phyloP scores from a whole-genome alignment of 2,113 vertebrate genomes.

The Dasyurus viverrinus region DNA sequence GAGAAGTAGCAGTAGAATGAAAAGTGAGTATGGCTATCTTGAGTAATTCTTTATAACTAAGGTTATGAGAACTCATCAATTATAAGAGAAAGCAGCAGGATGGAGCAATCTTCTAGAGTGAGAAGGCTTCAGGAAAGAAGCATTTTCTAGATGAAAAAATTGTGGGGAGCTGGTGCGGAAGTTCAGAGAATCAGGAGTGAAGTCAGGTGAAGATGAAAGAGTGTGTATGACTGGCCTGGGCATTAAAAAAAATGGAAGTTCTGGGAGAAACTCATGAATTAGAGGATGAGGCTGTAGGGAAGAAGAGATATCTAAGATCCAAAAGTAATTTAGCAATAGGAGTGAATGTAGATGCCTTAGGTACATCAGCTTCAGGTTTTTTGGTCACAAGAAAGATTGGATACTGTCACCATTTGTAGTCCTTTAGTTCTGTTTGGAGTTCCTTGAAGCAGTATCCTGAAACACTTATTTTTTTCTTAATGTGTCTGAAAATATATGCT shows the following conservation, averaged over 20 bases:
- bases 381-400: not conserved
- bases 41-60: not conserved
- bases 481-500: not conserved
- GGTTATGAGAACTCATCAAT: not conserved
- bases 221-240: not conserved
- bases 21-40: not conserved
- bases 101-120: not conserved
- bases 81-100: not conserved
- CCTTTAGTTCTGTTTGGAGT: conserved; percentile 47
- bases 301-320: not conserved
- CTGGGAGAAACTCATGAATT: not conserved
- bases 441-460: conserved; percentile 16
- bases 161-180: not conserved
- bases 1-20: not conserved
- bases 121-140: not conserved
- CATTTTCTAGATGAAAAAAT: not conserved
- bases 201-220: not conserved
- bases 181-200: not conserved
- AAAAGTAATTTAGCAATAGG: not conserved
- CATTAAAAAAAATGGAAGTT: not conserved
- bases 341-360: not conserved
- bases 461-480: not conserved
- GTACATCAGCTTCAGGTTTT: not conserved
- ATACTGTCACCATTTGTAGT: not conserved
- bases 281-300: not conserved